Evolutionary conservation across 2,113 vertebrate species (phyloP).

Genomic region (Dromas ardeola): DNA sequence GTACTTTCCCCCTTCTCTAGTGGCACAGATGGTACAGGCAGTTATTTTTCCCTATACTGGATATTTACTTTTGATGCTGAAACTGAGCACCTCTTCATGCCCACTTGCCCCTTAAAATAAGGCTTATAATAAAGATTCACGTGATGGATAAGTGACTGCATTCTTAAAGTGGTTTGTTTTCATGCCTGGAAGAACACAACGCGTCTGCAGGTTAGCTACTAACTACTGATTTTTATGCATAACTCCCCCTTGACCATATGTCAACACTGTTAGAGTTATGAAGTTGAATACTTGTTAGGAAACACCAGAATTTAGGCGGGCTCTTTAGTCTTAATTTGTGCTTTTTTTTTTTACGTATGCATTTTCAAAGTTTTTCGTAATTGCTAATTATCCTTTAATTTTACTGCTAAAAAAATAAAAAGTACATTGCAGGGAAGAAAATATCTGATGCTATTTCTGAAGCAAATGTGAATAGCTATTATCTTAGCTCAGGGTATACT

Average conservation of each 20-base stretch:
- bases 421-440: not conserved
- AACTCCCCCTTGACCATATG: not conserved
- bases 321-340: not conserved
- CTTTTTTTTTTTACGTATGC: not conserved
- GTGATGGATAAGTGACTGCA: not conserved
- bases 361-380: not conserved
- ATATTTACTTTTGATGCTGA: not conserved
- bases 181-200: not conserved
- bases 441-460: not conserved
- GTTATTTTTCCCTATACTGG: not conserved
- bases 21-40: not conserved
- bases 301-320: not conserved
- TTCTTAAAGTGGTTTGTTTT: not conserved
- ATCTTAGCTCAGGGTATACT: not conserved
- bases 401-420: not conserved
- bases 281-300: not conserved
- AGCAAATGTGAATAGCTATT: not conserved
- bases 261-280: not conserved
- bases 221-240: not conserved
- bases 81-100: not conserved
- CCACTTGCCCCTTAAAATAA: not conserved
- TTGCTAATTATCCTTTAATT: not conserved
- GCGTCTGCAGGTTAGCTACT: not conserved
- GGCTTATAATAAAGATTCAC: not conserved
- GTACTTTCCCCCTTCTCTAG: not conserved